phyloP scores from a whole-genome alignment of 1,140 invertebrate species.

The Cyclargus thomasi region DNA sequence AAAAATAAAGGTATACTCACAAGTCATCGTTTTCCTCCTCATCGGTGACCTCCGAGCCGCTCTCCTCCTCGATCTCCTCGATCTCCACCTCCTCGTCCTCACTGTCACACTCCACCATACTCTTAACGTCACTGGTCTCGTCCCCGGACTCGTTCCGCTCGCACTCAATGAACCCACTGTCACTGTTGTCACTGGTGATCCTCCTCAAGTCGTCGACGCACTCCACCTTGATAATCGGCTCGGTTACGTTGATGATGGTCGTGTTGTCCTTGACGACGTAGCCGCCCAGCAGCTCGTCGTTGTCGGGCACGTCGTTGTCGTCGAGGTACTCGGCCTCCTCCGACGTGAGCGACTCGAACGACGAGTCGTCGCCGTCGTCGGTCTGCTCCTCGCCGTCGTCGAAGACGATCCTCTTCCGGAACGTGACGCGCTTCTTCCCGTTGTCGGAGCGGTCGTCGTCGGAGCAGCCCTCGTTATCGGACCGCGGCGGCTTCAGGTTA shows the following conservation, averaged over 20 bases:
- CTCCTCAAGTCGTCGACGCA: slow-evolving; percentile 42
- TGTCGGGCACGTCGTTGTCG: slow-evolving; percentile 51
- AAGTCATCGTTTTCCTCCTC: slow-evolving; percentile 22
- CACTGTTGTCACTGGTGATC: slow-evolving; percentile 66
- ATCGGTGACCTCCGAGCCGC: slow-evolving; percentile 23
- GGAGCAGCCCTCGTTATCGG: slow-evolving; percentile 57
- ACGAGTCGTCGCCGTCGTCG: slow-evolving; percentile 58
- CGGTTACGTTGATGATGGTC: slow-evolving; percentile 51
- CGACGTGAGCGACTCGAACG: slow-evolving; percentile 63
- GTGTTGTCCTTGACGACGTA: slow-evolving; percentile 49
- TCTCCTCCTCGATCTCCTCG: slow-evolving; percentile 34
- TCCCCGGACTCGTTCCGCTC: slow-evolving; percentile 49
- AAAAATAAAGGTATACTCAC: slow-evolving; percentile 8
- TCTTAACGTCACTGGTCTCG: slow-evolving; percentile 50
- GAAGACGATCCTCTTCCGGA: slow-evolving; percentile 61
- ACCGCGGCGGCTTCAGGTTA: slow-evolving; percentile 60
- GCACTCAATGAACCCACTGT: slow-evolving; percentile 66
- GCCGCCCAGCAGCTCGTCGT: slow-evolving; percentile 49
- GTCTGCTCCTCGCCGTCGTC: slow-evolving; percentile 67
- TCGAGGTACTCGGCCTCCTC: slow-evolving; percentile 59
- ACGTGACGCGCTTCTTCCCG: slow-evolving; percentile 60
- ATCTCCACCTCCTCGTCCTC: slow-evolving; percentile 38
- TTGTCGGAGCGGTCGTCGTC: slow-evolving; percentile 63
- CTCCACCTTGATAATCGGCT: slow-evolving; percentile 44
- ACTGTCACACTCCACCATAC: slow-evolving; percentile 44